phyloP scores from a whole-genome alignment of 2,113 vertebrate genomes.

The Otocyon megalotis region DNA sequence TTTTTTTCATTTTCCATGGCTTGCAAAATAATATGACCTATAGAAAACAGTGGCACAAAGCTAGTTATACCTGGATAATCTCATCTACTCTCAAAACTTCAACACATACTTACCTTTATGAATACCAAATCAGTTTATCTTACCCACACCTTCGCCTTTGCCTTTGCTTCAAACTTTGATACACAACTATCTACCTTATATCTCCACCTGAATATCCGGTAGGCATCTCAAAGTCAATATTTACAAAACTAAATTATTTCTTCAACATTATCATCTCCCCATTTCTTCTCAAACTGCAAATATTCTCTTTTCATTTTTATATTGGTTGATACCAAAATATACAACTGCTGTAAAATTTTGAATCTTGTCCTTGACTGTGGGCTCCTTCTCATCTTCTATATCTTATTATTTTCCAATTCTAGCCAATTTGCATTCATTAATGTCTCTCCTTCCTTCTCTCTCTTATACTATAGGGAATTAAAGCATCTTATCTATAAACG shows the following conservation, averaged over 20 bases:
- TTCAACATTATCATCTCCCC: background rate
- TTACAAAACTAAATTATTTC: background rate
- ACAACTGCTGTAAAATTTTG: background rate
- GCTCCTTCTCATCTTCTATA: background rate
- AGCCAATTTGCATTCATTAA: background rate
- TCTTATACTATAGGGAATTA: background rate
- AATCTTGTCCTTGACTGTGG: background rate
- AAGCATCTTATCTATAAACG: background rate
- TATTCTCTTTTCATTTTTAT: background rate
- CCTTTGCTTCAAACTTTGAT: background rate
- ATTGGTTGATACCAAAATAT: background rate
- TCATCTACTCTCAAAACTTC: constrained; percentile 30
- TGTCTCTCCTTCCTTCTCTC: background rate
- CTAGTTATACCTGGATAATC: background rate
- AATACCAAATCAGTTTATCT: background rate
- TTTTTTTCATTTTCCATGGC: background rate
- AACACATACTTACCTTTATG: background rate
- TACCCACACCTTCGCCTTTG: background rate
- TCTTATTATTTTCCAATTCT: background rate
- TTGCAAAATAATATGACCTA: background rate
- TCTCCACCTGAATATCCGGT: background rate
- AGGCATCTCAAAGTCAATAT: background rate
- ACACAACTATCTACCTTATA: background rate
- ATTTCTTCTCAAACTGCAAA: background rate
- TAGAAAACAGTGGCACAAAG: background rate